Conservation (phyloP, 2,113 vertebrate genomes). For the Peromyscus maniculatus region DNA sequence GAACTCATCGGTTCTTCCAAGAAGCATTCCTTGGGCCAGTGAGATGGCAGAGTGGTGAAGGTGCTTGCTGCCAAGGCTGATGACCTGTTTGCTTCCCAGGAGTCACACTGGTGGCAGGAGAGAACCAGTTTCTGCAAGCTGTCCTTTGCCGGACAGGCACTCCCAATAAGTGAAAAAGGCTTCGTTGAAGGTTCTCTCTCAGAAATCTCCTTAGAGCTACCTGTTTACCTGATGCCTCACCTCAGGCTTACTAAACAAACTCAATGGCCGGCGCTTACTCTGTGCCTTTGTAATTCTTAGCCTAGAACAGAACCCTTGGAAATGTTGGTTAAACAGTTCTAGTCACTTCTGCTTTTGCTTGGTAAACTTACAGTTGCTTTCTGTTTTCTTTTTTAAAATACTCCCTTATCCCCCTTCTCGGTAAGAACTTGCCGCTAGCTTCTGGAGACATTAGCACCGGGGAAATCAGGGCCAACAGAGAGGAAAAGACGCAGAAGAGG, state of each 20-base stretch:
- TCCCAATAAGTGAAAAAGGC: neutral
- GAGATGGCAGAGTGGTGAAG: neutral
- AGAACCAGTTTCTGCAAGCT: neutral
- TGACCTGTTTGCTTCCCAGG: neutral
- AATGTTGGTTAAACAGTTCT: conserved; percentile 27
- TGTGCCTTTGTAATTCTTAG: neutral
- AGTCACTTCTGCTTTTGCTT: neutral
- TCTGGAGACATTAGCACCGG: conserved; percentile 10
- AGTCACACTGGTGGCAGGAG: neutral
- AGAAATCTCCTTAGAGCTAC: conserved; percentile 10
- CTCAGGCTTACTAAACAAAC: conserved; percentile 25
- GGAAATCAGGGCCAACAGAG: conserved; percentile 10
- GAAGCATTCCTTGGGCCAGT: neutral
- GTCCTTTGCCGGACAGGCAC: neutral
- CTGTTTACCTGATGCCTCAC: neutral
- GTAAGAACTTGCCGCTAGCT: conserved; percentile 28
- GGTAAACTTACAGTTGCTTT: conserved; percentile 1
- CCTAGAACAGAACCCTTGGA: conserved; percentile 10
- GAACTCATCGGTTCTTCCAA: conserved; percentile 30
- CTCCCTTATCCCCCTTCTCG: neutral
- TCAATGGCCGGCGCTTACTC: neutral
- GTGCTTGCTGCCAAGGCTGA: neutral
- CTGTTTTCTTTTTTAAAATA: neutral
- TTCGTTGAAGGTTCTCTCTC: neutral
- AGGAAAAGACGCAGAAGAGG: neutral